phyloP scores from a whole-genome alignment of 2,797 vertebrate genomes.

The Hypotaenidia okinawae region DNA sequence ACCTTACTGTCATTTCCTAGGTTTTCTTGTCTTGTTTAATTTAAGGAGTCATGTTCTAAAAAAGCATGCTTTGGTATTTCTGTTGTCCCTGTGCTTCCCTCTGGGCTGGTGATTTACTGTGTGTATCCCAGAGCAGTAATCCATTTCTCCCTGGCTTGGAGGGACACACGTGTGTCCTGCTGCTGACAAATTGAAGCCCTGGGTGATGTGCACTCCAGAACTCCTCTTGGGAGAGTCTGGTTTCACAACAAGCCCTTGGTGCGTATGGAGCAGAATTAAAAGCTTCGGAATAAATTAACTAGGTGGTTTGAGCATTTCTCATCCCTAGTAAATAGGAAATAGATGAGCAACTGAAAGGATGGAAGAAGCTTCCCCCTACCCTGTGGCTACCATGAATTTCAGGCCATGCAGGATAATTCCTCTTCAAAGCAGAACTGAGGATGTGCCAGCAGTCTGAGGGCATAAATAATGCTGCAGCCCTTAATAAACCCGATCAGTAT shows the following conservation, averaged over 20 bases:
- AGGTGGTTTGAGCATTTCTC: background rate
- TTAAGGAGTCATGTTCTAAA: background rate
- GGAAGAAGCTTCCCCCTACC: background rate
- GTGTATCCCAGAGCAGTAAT: background rate
- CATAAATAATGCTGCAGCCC: background rate
- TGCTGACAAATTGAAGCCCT: background rate
- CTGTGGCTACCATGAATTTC: background rate
- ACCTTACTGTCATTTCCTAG: background rate
- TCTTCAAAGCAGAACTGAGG: background rate
- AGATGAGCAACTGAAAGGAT: background rate
- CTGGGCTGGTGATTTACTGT: background rate
- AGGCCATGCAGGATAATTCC: background rate
- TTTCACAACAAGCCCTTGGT: background rate
- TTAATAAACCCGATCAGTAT: background rate
- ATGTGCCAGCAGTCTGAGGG: background rate
- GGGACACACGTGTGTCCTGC: rapidly evolving
- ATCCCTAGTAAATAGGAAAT: background rate
- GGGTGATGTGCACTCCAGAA: background rate
- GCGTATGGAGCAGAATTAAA: background rate
- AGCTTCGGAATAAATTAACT: background rate
- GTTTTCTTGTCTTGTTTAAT: constrained; percentile 21
- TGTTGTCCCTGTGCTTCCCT: background rate
- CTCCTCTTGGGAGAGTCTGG: background rate
- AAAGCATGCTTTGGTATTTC: background rate
- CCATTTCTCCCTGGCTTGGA: background rate